Base-by-base conservation (phyloP, 2,888 invertebrate species). In the Dasypogon diadema region DNA sequence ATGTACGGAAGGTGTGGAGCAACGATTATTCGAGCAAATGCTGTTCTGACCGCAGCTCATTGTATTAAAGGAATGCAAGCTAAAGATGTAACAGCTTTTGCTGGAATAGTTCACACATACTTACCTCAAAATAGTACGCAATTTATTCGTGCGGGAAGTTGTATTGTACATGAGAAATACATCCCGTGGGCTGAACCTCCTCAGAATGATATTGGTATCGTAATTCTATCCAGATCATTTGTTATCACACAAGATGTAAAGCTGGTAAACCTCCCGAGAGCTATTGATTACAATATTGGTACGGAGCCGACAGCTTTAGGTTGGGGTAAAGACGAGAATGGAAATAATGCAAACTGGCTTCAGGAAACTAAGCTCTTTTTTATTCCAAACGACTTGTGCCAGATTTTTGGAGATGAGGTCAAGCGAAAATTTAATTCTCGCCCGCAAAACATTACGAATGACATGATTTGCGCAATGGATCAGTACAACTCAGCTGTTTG, bases 21-120 rank as follows among this genome's bases (percentile, higher is more conserved):
- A 8, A 34, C 60, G 2, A 18, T 60, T 3, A 60, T 60, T 8
- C 30, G 60, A 18, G 3, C 34, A 1, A 18, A 60, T 18, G 10
- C 2, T 12, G 18, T 60, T 60, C 34, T 60, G 34, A 60, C 60
- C 4, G 60, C 34, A 18, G 60, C 60, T 1, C 60, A 60, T 34
- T 60, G 60, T 8, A 14, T 58, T 10, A 16, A 2, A 26, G 58
- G 58, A 2, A 16, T n/a, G 30, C 0, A 2, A 1, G 14, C 30
- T 1, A 2, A 58, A 26, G 8, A 58, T 14, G 16, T 58, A 10
- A 3, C 3, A 1, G 26, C 10, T 4, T 26, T n/a, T 58, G 58
- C 58, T 1, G 58, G 58, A 16, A 14, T 58, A 12, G n/a, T 58
- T 8, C 58, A 58, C 26, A 58, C 14, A 1, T 16, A 2, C 8